Evolutionary conservation across 1,140 invertebrate genomes (phyloP).

Genomic region (Bombus pascuorum): DNA sequence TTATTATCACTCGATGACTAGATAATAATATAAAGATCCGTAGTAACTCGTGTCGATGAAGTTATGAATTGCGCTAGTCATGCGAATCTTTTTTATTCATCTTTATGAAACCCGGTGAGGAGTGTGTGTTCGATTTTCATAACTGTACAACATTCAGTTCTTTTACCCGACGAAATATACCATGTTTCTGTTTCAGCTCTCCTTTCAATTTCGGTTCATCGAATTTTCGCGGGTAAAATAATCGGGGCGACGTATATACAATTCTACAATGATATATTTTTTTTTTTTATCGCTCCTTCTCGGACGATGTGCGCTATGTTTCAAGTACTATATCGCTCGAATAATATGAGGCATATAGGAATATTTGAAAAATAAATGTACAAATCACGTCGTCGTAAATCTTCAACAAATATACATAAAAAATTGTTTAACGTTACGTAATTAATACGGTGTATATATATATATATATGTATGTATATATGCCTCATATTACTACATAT

Average conservation of each 20-base stretch:
- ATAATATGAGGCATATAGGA: constrained; percentile 45
- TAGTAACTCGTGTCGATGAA: constrained; percentile 76
- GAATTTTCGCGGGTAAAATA: constrained; percentile 42
- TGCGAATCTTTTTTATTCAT: constrained; percentile 55
- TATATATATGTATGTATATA: too few species aligned
- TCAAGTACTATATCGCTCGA: constrained; percentile 10
- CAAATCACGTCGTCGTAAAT: background rate
- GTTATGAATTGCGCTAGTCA: constrained; percentile 66
- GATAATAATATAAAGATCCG: constrained; percentile 81
- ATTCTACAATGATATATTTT: constrained; percentile 63
- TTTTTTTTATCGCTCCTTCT: constrained; percentile 16
- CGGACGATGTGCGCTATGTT: constrained; percentile 24
- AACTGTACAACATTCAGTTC: constrained; percentile 68
- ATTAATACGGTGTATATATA: background rate
- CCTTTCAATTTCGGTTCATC: constrained; percentile 28
- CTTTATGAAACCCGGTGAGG: constrained; percentile 46
- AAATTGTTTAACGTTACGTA: background rate
- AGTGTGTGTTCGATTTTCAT: constrained; percentile 54
- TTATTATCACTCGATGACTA: constrained; percentile 81
- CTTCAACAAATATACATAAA: background rate
- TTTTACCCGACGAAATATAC: constrained; percentile 53
- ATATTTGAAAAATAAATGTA: constrained; percentile 3
- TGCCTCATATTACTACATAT: constrained; percentile 26
- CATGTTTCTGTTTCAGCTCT: constrained; percentile 14
- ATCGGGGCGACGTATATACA: constrained; percentile 60